Percentiles rank a stretch among this genome's conserved stretches.
These are phyloP conservation scores for Tachina grossa DNA, from an alignment of 2,888 invertebrate genomes.

Conservation along the genomic window DNA sequence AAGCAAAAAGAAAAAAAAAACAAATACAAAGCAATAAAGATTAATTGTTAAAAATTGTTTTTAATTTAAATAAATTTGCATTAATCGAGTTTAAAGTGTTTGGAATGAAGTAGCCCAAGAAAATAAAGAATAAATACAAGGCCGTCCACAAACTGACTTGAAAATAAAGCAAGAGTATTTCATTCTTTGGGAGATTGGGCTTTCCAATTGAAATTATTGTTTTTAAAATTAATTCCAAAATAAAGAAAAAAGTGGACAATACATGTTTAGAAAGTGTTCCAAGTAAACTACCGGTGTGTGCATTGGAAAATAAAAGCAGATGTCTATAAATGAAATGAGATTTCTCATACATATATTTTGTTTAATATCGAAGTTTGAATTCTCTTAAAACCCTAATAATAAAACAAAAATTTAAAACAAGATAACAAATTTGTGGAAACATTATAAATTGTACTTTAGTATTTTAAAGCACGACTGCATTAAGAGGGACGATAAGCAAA, in stretches of 20 bases:
- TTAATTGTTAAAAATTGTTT: slow-evolving; percentile 37
- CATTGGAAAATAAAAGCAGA: slow-evolving; percentile 1
- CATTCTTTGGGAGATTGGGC: slow-evolving; percentile 4
- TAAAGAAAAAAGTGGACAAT: slow-evolving; percentile 1
- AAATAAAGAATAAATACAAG: slow-evolving; percentile 47
- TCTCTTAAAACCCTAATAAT: slow-evolving; percentile 3
- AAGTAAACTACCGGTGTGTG: slow-evolving; percentile 24
- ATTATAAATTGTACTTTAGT: slow-evolving; percentile 14
- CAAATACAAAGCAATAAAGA: slow-evolving; percentile 28
- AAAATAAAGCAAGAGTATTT: slow-evolving; percentile 20
- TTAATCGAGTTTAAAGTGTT: slow-evolving; percentile 23
- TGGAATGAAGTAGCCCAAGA: slow-evolving; percentile 32
- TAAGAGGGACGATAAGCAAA: slow-evolving; percentile 1
- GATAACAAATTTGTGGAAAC: slow-evolving; percentile 44
- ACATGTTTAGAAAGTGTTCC: slow-evolving; percentile 7
- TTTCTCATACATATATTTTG: slow-evolving; percentile 8
- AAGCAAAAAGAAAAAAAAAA: background rate
- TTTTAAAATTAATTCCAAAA: background rate
- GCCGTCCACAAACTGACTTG: slow-evolving; percentile 40
- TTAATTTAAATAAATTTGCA: slow-evolving; percentile 48
- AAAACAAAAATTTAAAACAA: slow-evolving; percentile 33
- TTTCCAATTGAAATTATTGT: slow-evolving; percentile 10
- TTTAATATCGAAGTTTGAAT: slow-evolving; percentile 2
- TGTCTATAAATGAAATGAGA: slow-evolving; percentile 17
- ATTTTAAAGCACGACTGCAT: background rate